These are phyloP conservation scores for Cettia cetti DNA, from an alignment of 2,113 vertebrate genomes.

Conservation along the genomic window DNA sequence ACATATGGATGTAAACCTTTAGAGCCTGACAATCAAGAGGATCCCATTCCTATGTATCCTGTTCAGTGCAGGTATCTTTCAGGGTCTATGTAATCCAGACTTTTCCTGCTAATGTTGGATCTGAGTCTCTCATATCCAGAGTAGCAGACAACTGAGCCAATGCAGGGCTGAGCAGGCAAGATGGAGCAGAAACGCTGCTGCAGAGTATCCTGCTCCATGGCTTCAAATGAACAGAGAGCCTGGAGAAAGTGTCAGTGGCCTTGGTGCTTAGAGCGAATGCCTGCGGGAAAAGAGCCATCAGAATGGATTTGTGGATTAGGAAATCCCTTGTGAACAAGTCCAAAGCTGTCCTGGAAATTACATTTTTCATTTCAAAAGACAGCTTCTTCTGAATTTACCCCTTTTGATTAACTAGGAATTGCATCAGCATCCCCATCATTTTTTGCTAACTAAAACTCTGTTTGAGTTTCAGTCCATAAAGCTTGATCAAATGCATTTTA, in stretches of 20 bases:
- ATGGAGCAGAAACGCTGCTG: background rate
- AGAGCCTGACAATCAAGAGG: background rate
- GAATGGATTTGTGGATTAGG: background rate
- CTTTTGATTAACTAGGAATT: conserved; percentile 28
- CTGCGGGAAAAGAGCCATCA: background rate
- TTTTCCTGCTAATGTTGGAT: background rate
- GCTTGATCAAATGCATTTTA: conserved; percentile 52
- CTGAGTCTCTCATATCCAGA: background rate
- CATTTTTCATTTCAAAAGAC: conserved; percentile 9
- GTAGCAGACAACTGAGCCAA: background rate
- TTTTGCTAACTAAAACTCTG: conserved; percentile 56
- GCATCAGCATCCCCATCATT: conserved; percentile 37
- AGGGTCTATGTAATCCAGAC: background rate
- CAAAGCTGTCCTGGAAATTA: background rate
- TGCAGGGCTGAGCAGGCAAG: background rate
- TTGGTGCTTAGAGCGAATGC: background rate
- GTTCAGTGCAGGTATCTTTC: background rate
- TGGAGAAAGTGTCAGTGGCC: background rate
- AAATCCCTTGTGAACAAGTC: background rate
- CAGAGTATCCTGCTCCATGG: background rate
- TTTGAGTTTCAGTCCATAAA: conserved; percentile 67
- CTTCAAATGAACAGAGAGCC: background rate
- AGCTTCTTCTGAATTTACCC: background rate
- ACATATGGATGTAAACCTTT: background rate
- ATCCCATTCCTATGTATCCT: background rate